A percentile compares a stretch with the other conserved stretches of the same genome.
Conservation (phyloP, 1,140 invertebrate genomes). For the Zaprionus capensis region DNA sequence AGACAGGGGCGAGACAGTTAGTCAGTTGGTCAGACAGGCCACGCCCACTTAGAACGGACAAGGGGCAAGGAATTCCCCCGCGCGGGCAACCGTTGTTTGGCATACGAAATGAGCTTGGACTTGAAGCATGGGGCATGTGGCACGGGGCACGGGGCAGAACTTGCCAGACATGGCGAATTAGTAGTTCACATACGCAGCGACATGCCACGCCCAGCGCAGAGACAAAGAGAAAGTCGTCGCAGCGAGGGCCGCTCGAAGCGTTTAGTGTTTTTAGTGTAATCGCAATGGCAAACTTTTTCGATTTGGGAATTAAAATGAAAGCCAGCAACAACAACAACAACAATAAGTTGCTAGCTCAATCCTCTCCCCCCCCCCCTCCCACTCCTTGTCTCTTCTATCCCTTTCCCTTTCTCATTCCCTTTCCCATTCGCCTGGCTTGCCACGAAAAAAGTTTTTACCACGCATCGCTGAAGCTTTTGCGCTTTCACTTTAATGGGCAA, state of each 20-base stretch:
- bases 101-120: slow-evolving; percentile 56
- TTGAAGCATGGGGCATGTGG: background rate
- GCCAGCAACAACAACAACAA: slow-evolving; percentile 43
- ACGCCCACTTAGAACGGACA: background rate
- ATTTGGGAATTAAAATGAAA: slow-evolving; percentile 81
- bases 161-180: slow-evolving; percentile 73
- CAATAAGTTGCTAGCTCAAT: slow-evolving; percentile 5
- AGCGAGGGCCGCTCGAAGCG: slow-evolving; percentile 49
- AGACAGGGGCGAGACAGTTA: slow-evolving; percentile 5
- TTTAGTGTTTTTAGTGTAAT: slow-evolving; percentile 75
- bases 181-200: slow-evolving; percentile 70
- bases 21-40: slow-evolving; percentile 3
- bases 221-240: background rate
- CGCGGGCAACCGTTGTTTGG: slow-evolving; percentile 27
- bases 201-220: slow-evolving; percentile 14
- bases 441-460: slow-evolving; percentile 51
- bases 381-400: background rate
- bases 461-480: slow-evolving; percentile 53
- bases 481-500: slow-evolving; percentile 55
- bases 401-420: background rate
- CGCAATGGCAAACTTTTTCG: slow-evolving; percentile 73
- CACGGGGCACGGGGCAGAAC: slow-evolving; percentile 40
- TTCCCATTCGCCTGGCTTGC: background rate
- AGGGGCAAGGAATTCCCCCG: background rate
- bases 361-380: background rate